Percentiles rank a stretch among this genome's conserved stretches.
Evolutionary conservation across 2,888 invertebrate genomes (phyloP).

Genomic region (Macroteleia sp.): DNA sequence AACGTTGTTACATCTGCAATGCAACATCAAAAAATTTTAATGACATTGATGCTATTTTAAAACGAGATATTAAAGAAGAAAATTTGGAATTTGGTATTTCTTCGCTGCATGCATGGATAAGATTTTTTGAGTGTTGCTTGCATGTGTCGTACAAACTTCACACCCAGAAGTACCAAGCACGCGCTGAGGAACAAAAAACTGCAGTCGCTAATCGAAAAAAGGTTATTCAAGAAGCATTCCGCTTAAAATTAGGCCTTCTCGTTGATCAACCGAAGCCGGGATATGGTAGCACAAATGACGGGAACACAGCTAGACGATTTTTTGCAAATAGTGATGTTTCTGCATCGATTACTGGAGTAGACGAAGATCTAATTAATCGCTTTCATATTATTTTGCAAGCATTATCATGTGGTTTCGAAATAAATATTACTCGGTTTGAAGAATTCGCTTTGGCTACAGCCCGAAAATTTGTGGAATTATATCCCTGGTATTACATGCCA

Average conservation of each 20-base stretch:
- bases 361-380: slow-evolving; percentile 18
- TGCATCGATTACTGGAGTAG: slow-evolving; percentile 14
- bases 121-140: slow-evolving; percentile 21
- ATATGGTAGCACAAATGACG: slow-evolving; percentile 21
- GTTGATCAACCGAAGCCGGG: slow-evolving; percentile 10
- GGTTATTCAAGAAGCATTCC: slow-evolving; percentile 30
- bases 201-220: slow-evolving; percentile 18
- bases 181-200: slow-evolving; percentile 18
- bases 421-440: slow-evolving; percentile 22
- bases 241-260: slow-evolving; percentile 20
- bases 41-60: slow-evolving; percentile 15
- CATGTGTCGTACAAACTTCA: slow-evolving; percentile 11
- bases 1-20: slow-evolving; percentile 16
- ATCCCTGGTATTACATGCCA: too few relatives aligned
- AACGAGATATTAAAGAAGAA: slow-evolving; percentile 7
- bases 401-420: slow-evolving; percentile 20
- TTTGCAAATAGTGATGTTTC: slow-evolving; percentile 10
- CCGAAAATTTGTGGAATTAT: too few relatives aligned
- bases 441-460: slow-evolving; percentile 19
- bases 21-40: slow-evolving; percentile 23
- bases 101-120: slow-evolving; percentile 17
- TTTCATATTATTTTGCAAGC: slow-evolving; percentile 25
- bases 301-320: slow-evolving; percentile 23
- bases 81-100: slow-evolving; percentile 16
- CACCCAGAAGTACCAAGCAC: slow-evolving; percentile 6